A percentile compares a stretch with the other conserved stretches of the same genome.
Conservation (phyloP, 2,113 vertebrate genomes). For the Eidolon helvum region DNA sequence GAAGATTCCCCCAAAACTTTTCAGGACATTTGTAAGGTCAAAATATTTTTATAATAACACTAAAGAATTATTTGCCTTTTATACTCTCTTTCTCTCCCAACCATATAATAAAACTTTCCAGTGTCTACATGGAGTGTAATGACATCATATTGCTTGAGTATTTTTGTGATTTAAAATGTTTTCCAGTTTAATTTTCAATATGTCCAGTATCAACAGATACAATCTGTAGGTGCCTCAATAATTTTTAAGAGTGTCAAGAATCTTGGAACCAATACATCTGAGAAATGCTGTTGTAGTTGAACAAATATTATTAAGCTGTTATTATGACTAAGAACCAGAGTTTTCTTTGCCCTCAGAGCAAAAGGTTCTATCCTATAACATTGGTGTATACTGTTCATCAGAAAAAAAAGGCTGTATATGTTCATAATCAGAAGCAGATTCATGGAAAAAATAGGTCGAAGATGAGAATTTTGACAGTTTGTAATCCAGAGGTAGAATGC, state of each 20-base stretch:
- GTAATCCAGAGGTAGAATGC: neutral
- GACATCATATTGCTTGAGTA: neutral
- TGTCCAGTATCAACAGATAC: neutral
- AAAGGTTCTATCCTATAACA: neutral
- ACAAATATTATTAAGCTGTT: neutral
- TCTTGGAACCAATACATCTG: neutral
- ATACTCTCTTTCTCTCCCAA: neutral
- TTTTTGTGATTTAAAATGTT: neutral
- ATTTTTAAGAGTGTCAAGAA: neutral
- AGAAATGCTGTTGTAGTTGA: neutral
- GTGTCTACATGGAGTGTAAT: neutral
- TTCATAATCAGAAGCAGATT: neutral
- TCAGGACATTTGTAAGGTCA: neutral
- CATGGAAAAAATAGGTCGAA: neutral
- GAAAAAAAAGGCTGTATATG: neutral
- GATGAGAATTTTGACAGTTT: neutral
- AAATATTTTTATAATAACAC: neutral
- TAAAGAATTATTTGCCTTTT: neutral
- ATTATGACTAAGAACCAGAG: neutral
- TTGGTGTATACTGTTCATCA: neutral
- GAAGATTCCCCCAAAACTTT: neutral
- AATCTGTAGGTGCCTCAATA: neutral
- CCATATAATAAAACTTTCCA: neutral
- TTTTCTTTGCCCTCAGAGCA: neutral
- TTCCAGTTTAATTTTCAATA: neutral